Evolutionary conservation across 2,797 vertebrate genomes (phyloP).

Genomic region (Synanceia verrucosa): DNA sequence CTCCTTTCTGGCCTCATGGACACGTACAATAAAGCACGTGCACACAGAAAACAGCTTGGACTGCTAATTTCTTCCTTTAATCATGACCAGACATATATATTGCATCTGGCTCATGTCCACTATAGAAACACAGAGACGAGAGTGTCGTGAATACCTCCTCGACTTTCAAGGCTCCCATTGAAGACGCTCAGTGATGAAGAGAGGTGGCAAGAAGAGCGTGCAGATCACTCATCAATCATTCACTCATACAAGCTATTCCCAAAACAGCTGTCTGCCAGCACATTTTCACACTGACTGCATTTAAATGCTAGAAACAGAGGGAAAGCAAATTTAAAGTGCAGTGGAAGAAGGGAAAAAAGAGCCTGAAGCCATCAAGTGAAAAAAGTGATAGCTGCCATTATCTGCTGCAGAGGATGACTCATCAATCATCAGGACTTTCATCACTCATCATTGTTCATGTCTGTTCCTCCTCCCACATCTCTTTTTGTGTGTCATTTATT

Average conservation of each 20-base stretch:
- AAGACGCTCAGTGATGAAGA: neutral
- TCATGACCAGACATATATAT: neutral
- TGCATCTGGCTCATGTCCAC: neutral
- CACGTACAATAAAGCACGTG: neutral
- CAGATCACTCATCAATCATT: constrained; percentile 34
- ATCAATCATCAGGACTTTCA: constrained; percentile 60
- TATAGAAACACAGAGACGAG: neutral
- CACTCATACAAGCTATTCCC: constrained; percentile 21
- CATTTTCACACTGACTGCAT: constrained; percentile 32
- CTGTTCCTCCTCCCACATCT: constrained; percentile 38
- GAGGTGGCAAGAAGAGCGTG: neutral
- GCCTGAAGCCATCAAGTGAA: constrained; percentile 43
- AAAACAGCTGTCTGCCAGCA: constrained; percentile 38
- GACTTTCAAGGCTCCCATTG: neutral
- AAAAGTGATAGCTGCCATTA: constrained; percentile 61
- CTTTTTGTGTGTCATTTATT: constrained; percentile 17
- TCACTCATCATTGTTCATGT: constrained; percentile 47
- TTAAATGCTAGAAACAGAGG: constrained; percentile 28
- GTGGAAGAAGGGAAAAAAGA: neutral
- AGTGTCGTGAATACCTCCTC: neutral
- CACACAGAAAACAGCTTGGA: neutral
- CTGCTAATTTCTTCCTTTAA: constrained; percentile 3
- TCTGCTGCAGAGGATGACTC: constrained; percentile 46
- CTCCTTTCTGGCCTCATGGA: neutral
- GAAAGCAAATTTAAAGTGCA: constrained; percentile 5